These are phyloP conservation scores for Pterois miles DNA, from an alignment of 2,797 vertebrate species.

Conservation along the genomic window DNA sequence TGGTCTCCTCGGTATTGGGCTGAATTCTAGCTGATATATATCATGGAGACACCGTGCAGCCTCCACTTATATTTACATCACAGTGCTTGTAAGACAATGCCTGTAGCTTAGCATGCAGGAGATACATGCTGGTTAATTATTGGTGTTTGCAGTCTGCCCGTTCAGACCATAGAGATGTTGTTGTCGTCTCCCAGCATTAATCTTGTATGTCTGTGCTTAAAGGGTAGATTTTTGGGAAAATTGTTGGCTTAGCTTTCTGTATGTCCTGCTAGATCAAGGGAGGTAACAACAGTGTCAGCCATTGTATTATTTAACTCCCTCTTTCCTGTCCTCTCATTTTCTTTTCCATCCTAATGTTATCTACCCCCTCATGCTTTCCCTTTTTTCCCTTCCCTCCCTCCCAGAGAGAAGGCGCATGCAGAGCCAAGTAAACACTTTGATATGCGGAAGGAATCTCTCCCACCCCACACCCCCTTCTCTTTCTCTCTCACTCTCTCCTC, in stretches of 20 bases:
- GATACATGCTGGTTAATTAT: not conserved
- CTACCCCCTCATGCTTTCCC: slow-evolving; percentile 42
- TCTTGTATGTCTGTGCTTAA: not conserved
- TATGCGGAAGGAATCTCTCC: slow-evolving; percentile 82
- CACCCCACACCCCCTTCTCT: slow-evolving; percentile 51
- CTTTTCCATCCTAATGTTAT: slow-evolving; percentile 59
- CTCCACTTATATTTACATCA: slow-evolving; percentile 20
- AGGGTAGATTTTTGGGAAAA: slow-evolving; percentile 3
- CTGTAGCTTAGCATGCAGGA: not conserved
- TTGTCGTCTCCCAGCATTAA: not conserved
- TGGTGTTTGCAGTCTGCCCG: not conserved
- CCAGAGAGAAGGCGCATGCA: slow-evolving; percentile 69
- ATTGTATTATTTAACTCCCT: slow-evolving; percentile 66
- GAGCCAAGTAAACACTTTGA: slow-evolving; percentile 85
- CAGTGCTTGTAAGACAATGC: slow-evolving; percentile 5
- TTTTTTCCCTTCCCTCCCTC: slow-evolving; percentile 57
- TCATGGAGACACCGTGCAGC: slow-evolving; percentile 25
- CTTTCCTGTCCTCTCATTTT: slow-evolving; percentile 62
- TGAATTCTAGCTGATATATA: slow-evolving; percentile 40
- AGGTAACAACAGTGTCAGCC: slow-evolving; percentile 35
- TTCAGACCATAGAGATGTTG: not conserved
- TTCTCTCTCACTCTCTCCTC: slow-evolving; percentile 56
- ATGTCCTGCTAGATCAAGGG: slow-evolving; percentile 35
- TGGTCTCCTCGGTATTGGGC: slow-evolving; percentile 53
- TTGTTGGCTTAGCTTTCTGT: slow-evolving; percentile 7